Evolutionary conservation across 2,113 vertebrate species (phyloP), one percentile per base, ranked within the genome.

Genomic region (Ascaphus truei): DNA sequence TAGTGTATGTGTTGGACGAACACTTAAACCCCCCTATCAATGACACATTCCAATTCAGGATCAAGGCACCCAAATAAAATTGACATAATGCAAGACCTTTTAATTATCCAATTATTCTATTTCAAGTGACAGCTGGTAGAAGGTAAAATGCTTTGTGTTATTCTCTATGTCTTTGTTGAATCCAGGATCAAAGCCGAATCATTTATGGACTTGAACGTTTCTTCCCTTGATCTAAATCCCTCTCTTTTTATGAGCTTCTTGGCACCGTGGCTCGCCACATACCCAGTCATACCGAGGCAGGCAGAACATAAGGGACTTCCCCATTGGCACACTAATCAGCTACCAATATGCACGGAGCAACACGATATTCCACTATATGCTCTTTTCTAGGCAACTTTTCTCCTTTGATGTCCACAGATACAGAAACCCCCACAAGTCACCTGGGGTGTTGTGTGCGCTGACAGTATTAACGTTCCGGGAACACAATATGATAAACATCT

Each of bases 21-120:
- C 72, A 67, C 76, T 79, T 78, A 77, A 80, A 73, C 76, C 79
- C 65, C 77, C 73, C 74, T 76, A 22, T 79, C 79, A 83, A 25
- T 82, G 84, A 67, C 79, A 81, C 78, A 82, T 84, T 81, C 84
- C 82, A 81, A 75, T 72, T 73, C 60, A 73, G 79, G 81, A 83
- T 83, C 80, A 81, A 86, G 81, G 81, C 71, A 83, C 76, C 82
- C 82, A 82, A 80, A 84, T 83, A 82, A 81, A 82, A 79, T 73
- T 81, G 81, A 81, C 81, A 81, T 72, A 74, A 79, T 76, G 79
- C 77, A 69, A 80, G 81, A 79, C 80, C 83, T 86, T 85, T 79
- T 84, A 84, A 86, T 86, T 86, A 86, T 86, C 83, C 76, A 83
- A 86, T 86, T 84, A 84, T 80, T 84, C 76, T 74, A 77, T 80